These are phyloP conservation scores for Anguilla megastoma DNA, from an alignment of 2,797 vertebrate species.

Conservation along the genomic window DNA sequence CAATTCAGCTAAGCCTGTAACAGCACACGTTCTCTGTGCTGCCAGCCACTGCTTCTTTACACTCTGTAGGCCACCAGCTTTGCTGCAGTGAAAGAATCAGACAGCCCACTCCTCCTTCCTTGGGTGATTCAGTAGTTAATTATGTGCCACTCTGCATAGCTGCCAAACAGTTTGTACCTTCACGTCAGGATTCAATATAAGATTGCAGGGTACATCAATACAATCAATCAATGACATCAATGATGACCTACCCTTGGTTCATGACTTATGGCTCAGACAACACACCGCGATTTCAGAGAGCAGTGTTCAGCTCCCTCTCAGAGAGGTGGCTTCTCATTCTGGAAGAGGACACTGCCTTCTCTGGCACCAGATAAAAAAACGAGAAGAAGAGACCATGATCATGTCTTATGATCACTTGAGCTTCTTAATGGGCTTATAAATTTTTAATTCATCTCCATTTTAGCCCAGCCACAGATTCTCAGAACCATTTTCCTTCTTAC, in stretches of 20 bases:
- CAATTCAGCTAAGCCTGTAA: not conserved
- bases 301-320: not conserved
- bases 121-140: not conserved
- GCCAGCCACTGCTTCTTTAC: not conserved
- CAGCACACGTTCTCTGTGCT: not conserved
- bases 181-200: not conserved
- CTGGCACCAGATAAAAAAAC: not conserved
- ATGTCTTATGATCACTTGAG: not conserved
- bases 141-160: not conserved
- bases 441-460: not conserved
- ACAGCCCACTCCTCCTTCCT: not conserved
- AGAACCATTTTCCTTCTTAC: not conserved
- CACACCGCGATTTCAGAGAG: not conserved
- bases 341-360: not conserved
- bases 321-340: not conserved
- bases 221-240: not conserved
- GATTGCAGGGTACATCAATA: not conserved
- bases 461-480: not conserved
- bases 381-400: not conserved
- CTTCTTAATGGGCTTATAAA: constrained; percentile 26
- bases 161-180: not conserved
- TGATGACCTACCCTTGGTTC: not conserved
- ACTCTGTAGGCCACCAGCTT: not conserved
- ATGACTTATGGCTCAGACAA: not conserved
- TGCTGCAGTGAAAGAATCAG: not conserved